These are phyloP conservation scores for Chrysodeixis includens DNA, from an alignment of 2,888 invertebrate species.

Conservation along the genomic window DNA sequence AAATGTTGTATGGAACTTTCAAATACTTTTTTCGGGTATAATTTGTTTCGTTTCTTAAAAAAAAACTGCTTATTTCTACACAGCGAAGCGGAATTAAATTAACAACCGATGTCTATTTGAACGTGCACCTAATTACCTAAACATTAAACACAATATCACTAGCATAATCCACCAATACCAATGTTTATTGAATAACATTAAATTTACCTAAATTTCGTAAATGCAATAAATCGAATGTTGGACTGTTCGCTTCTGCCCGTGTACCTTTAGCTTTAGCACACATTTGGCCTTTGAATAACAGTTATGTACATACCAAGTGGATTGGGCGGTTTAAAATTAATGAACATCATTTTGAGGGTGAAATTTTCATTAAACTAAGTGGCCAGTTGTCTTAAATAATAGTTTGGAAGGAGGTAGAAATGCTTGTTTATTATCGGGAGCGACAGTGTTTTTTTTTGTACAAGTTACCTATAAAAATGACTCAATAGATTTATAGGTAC, in stretches of 20 bases:
- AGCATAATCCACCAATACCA: no score
- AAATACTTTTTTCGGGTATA: no score
- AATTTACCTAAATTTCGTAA: not conserved
- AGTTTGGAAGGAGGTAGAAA: slow-evolving; percentile 30
- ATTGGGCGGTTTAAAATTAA: slow-evolving; percentile 59
- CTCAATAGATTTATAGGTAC: no score
- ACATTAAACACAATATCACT: no score
- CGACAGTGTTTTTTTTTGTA: slow-evolving; percentile 18
- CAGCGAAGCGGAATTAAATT: no score
- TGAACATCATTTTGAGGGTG: slow-evolving; percentile 54
- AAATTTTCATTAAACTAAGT: slow-evolving; percentile 58
- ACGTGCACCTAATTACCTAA: no score
- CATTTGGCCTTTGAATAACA: slow-evolving; percentile 23
- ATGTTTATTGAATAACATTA: no score
- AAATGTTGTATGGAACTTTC: no score
- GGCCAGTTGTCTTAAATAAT: slow-evolving; percentile 43
- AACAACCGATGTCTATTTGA: no score
- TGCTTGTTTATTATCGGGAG: slow-evolving; percentile 22
- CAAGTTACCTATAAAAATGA: no score
- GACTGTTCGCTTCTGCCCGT: not conserved
- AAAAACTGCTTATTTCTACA: no score
- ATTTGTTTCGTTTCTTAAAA: no score
- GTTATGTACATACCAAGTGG: slow-evolving; percentile 26
- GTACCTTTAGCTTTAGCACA: not conserved
- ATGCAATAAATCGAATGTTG: not conserved